These are phyloP conservation scores for Drosophila lowei DNA, from an alignment of 1,140 invertebrate species.

Conservation along the genomic window DNA sequence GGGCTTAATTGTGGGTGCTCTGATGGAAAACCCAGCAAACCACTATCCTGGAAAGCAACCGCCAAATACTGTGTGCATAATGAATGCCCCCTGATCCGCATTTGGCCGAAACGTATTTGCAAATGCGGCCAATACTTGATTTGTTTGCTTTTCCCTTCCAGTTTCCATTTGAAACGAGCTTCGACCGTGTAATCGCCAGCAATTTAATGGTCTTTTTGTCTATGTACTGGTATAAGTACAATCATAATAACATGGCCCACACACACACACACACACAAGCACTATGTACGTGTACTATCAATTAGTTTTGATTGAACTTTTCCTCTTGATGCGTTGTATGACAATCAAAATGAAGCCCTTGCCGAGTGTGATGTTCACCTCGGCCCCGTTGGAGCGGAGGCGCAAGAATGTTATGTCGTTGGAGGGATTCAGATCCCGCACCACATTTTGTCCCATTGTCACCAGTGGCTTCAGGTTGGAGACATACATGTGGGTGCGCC, in stretches of 20 bases:
- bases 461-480: slow-evolving; percentile 83
- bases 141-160: slow-evolving; percentile 7
- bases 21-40: neutral
- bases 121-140: slow-evolving; percentile 21
- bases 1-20: slow-evolving; percentile 14
- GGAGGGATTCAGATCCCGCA: slow-evolving; percentile 90
- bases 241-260: neutral
- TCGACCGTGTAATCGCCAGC: slow-evolving; percentile 8
- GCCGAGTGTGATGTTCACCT: slow-evolving; percentile 83
- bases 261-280: slow-evolving; percentile 6
- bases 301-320: neutral
- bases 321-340: slow-evolving; percentile 36
- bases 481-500: slow-evolving; percentile 27
- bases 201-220: slow-evolving; percentile 19
- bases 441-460: slow-evolving; percentile 88
- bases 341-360: slow-evolving; percentile 42
- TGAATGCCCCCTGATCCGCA: slow-evolving; percentile 26
- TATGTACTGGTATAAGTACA: neutral
- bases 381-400: slow-evolving; percentile 94
- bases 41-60: too few species aligned
- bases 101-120: slow-evolving; percentile 4
- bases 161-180: slow-evolving; percentile 18
- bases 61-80: slow-evolving; percentile 7
- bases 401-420: slow-evolving; percentile 93
- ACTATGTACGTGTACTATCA: neutral